phyloP scores from a whole-genome alignment of 2,888 invertebrate species.

The Tromatobia lineatoria region DNA sequence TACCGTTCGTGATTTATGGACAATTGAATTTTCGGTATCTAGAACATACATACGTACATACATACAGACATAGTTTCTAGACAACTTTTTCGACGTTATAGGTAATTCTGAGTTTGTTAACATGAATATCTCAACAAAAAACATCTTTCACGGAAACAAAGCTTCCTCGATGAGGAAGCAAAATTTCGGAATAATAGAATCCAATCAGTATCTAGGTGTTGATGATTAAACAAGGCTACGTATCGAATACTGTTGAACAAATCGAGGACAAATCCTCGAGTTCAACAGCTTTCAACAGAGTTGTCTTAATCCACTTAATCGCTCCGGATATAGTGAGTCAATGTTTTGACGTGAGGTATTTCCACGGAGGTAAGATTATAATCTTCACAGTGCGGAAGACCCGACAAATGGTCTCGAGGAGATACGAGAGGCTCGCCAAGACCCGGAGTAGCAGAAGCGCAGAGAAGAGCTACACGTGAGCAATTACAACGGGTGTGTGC shows the following conservation, averaged over 20 bases:
- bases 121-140: too few species aligned
- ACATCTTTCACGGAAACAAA: too few species aligned
- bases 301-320: constrained; percentile 60
- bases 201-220: too few species aligned
- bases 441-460: constrained; percentile 21
- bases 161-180: too few species aligned
- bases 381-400: constrained; percentile 46
- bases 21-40: too few species aligned
- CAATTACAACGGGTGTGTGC: constrained; percentile 65
- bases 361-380: constrained; percentile 22
- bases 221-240: background rate
- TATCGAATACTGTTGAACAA: background rate
- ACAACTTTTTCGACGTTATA: too few species aligned
- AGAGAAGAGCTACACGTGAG: constrained; percentile 24
- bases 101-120: too few species aligned
- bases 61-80: too few species aligned
- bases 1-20: too few species aligned
- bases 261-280: constrained; percentile 40
- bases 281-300: constrained; percentile 36
- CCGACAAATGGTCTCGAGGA: background rate
- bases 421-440: background rate
- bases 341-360: constrained; percentile 48
- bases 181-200: too few species aligned
- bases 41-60: too few species aligned
- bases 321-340: constrained; percentile 25